Base-by-base conservation (phyloP, 1,140 invertebrate species). In the Steinernema feltiae region DNA sequence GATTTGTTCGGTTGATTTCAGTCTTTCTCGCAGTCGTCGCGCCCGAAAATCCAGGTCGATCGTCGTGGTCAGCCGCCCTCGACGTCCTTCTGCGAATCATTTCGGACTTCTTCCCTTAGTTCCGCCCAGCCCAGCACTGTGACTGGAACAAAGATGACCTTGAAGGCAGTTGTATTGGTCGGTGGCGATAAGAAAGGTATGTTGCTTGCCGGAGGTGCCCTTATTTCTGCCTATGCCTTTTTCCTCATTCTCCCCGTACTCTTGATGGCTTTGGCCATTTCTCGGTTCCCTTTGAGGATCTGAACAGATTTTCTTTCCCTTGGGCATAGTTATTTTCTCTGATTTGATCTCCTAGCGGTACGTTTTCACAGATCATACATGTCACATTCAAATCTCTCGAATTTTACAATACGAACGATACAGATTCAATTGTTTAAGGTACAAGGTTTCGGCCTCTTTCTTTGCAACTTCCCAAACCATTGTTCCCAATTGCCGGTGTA, bases 371-470 rank as follows among this genome's bases (percentile, higher is more conserved):
- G n/a, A n/a, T n/a, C n/a, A n/a, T n/a, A n/a, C n/a, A n/a, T n/a
- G n/a, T n/a, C n/a, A n/a, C n/a, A n/a, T n/a, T n/a, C n/a, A n/a
- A n/a, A n/a, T n/a, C n/a, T n/a, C n/a, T n/a, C n/a, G n/a, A n/a
- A n/a, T n/a, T n/a, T n/a, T n/a, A n/a, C n/a, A n/a, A n/a, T n/a
- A n/a, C n/a, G n/a, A n/a, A n/a, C n/a, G n/a, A n/a, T n/a, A n/a
- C n/a, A n/a, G n/a, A n/a, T n/a, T n/a, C n/a, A n/a, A n/a, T n/a
- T 41, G n/a, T 73, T 86, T 70, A 85, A 97, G 94, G 95, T 17
- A 98, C 96, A 15, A 89, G 97, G 74, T 99, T 99, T 87, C 91
- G 97, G 1, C 97, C 97, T 0, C 88, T 99, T 1, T 98, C 95
- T 0, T 87, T 99, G 77, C 95, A 99, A 85, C 91, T 94, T 41